Evolutionary conservation across 2,888 invertebrate species (phyloP).

Genomic region (Uropetala carovei): DNA sequence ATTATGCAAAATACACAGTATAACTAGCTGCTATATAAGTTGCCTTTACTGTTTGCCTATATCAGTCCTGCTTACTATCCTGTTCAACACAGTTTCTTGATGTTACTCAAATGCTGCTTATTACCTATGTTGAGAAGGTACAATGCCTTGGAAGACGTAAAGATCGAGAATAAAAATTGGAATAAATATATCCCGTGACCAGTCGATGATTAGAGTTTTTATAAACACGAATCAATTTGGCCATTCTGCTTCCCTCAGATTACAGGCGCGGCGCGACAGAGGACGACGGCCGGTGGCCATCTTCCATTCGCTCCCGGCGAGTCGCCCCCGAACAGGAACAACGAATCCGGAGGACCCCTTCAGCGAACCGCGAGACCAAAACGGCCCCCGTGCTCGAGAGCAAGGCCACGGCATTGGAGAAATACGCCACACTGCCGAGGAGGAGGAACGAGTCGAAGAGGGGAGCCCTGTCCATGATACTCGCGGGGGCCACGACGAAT

Average conservation of each 20-base stretch:
- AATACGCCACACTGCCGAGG: slow-evolving; percentile 87
- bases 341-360: slow-evolving; percentile 52
- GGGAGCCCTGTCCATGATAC: slow-evolving; percentile 74
- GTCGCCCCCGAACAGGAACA: slow-evolving; percentile 65
- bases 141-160: no score
- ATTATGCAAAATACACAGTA: no score
- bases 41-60: no score
- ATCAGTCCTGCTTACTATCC: no score
- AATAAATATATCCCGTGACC: no score
- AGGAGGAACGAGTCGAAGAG: slow-evolving; percentile 81
- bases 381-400: slow-evolving; percentile 72
- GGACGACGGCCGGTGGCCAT: slow-evolving; percentile 66
- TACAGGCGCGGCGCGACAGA: not conserved
- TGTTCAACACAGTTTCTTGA: no score
- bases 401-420: slow-evolving; percentile 80
- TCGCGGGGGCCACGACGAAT: not conserved
- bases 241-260: not conserved
- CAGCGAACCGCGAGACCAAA: slow-evolving; percentile 66
- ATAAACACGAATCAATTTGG: no score
- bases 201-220: no score
- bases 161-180: no score
- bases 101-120: no score
- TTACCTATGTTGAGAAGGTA: no score
- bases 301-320: slow-evolving; percentile 65
- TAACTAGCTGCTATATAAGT: no score